Base-by-base conservation (phyloP, 1,140 invertebrate genomes). In the Diplogasteroides magnus region DNA sequence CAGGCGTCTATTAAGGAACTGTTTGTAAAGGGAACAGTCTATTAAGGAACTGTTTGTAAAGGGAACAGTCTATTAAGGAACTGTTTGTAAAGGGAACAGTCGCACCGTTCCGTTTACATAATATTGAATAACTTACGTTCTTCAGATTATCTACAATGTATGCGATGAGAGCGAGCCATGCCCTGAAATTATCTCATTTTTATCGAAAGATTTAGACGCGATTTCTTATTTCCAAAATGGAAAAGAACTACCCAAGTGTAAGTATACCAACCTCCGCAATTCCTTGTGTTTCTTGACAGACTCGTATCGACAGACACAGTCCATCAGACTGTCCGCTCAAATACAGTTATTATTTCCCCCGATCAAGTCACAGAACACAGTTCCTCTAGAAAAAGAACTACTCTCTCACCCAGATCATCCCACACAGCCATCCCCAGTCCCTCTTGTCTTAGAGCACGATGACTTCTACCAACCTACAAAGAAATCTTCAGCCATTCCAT, bases 71-170 rank as follows among this genome's bases (percentile, higher is more conserved):
- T n/a, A n/a, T n/a, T n/a, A n/a, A n/a, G 55, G 0, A 15, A 56
- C 23, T 56, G 15, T 61, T 61, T 61, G 59, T 1, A 26, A 11
- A 61, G 1, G 23, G 15, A 61, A 1, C 59, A n/a, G 23, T 61
- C 25, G 25, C 0, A 11, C 29, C 0, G 11, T 29, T 1, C 2
- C 19, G 58, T 15, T 0, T 1, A 23, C 15, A 13, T 25, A 64
- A 31, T 29, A 23, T n/a, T 3, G n/a, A 13, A 25, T 19, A 31
- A 23, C 31, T 15, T 31, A 74, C 75, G 61, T 76, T 71, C 67
- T 78, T 78, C 15, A 78, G 31, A 58, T 75, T 73, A 31, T 78
- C 77, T 27, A 72, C 79, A n/a, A 78, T 60, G 61, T 80, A 78
- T 1, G 77, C 77, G 26, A 78, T 72, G 13, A 78, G 37, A 2